These are phyloP conservation scores for Metallyticus violacea DNA, from an alignment of 2,888 invertebrate species.

Conservation along the genomic window DNA sequence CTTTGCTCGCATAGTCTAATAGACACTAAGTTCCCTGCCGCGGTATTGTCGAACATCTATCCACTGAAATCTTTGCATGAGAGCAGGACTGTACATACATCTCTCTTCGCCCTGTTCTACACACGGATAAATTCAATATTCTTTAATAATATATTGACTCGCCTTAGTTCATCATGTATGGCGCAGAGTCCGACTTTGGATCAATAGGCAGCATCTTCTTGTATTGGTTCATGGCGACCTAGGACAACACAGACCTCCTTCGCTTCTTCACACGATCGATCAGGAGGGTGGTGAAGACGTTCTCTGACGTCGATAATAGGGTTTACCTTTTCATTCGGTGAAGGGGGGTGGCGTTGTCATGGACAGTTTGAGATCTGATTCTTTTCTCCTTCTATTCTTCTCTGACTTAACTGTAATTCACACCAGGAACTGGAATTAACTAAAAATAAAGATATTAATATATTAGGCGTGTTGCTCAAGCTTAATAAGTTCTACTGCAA, in stretches of 20 bases:
- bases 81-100: background rate
- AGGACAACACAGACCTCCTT: background rate
- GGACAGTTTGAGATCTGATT: background rate
- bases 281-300: background rate
- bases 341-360: background rate
- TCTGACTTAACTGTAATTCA: too few relatives aligned
- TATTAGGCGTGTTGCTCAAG: too few relatives aligned
- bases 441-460: too few relatives aligned
- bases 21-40: background rate
- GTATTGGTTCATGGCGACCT: background rate
- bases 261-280: background rate
- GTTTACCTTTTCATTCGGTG: background rate
- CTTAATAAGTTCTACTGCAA: too few relatives aligned
- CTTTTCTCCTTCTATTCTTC: background rate
- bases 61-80: background rate
- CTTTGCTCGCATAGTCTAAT: too few relatives aligned
- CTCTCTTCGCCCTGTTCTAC: background rate
- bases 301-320: background rate
- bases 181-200: background rate
- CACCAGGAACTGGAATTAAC: too few relatives aligned
- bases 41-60: background rate
- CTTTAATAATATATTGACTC: constrained; percentile 29
- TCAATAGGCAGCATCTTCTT: background rate
- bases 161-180: constrained; percentile 15
- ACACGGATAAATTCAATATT: constrained; percentile 22